Evolutionary conservation across 2,888 invertebrate genomes (phyloP).

Genomic region (Trissolcus japonicus): DNA sequence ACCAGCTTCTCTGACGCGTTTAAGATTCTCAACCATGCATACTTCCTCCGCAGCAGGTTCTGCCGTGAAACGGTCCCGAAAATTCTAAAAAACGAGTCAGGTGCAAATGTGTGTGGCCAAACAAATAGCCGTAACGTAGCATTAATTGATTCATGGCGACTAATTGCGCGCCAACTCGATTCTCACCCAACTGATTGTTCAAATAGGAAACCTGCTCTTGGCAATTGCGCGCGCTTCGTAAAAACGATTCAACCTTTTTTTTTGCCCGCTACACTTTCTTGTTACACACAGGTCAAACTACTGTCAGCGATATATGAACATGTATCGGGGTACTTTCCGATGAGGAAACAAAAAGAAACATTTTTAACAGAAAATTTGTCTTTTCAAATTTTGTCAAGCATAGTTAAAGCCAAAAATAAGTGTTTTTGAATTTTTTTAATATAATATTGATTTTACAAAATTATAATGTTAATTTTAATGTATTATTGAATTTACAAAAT

Average conservation of each 20-base stretch:
- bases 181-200: constrained; percentile 49
- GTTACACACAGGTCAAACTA: constrained; percentile 23
- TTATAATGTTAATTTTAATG: no score
- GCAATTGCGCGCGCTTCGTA: constrained; percentile 28
- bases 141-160: constrained; percentile 20
- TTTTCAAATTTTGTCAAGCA: no score
- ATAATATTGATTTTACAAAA: no score
- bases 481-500: no score
- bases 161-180: constrained; percentile 44
- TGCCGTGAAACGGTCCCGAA: constrained; percentile 58
- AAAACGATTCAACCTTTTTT: no score
- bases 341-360: not conserved
- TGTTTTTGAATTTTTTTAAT: no score
- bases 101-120: constrained; percentile 32
- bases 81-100: constrained; percentile 39
- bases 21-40: constrained; percentile 71
- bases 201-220: constrained; percentile 48
- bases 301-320: not conserved
- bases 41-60: constrained; percentile 70
- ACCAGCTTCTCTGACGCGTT: constrained; percentile 53
- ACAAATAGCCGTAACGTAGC: constrained; percentile 19
- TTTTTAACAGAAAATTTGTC: no score
- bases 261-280: constrained; percentile 14
- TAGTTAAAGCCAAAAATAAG: no score
- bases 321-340: no score